These are phyloP conservation scores for Microdon myrmicae DNA, from an alignment of 2,888 invertebrate species.

Conservation along the genomic window DNA sequence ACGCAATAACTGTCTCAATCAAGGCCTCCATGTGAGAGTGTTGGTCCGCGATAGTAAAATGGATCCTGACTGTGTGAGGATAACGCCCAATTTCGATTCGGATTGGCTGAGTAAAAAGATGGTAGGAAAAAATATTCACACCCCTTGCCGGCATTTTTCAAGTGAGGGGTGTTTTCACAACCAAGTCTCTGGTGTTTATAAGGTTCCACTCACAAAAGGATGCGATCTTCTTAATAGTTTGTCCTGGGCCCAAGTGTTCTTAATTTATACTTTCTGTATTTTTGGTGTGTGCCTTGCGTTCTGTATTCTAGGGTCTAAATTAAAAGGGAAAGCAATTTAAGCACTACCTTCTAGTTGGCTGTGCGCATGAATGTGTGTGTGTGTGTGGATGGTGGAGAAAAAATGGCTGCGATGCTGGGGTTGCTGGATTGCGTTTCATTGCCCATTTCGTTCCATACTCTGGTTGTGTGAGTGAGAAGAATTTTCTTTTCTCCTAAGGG, in stretches of 20 bases:
- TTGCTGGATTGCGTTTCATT: background rate
- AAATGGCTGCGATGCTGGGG: constrained; percentile 36
- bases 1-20: background rate
- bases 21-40: background rate
- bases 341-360: constrained; percentile 5
- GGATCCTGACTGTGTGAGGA: constrained; percentile 10
- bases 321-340: constrained; percentile 49
- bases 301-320: no score
- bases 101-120: constrained; percentile 32
- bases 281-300: constrained; percentile 17
- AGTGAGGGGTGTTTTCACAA: constrained; percentile 40
- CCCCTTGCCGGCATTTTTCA: constrained; percentile 34
- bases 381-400: constrained; percentile 22
- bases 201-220: constrained; percentile 13
- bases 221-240: constrained; percentile 7
- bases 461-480: constrained; percentile 13
- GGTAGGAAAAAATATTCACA: constrained; percentile 31
- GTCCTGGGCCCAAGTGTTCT: constrained; percentile 4
- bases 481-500: constrained; percentile 19
- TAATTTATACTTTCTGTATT: no score
- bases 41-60: constrained; percentile 23
- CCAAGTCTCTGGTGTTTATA: constrained; percentile 37
- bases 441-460: constrained; percentile 13
- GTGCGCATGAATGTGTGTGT: constrained; percentile 2
- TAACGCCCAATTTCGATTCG: constrained; percentile 34